Evolutionary conservation across 2,797 vertebrate genomes (phyloP), one percentile per base, ranked within the genome.

Genomic region (Mormyrus proboscirostris): DNA sequence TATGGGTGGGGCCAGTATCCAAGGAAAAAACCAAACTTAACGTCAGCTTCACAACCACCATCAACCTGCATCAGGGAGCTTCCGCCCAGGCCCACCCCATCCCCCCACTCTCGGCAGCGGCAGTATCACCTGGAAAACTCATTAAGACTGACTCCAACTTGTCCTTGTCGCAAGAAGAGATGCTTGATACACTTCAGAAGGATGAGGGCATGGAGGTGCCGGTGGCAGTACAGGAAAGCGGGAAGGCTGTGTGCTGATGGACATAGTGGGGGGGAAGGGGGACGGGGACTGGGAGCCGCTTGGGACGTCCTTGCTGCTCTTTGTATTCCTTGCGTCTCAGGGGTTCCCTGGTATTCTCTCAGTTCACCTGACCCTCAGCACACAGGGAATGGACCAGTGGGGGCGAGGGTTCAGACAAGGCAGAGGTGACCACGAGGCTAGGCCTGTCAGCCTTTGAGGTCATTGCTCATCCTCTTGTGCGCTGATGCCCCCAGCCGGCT

Each of bases 161-260:
- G 10, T 93, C 93, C 6, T 91, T 94, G 57, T 94, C 94, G 88
- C 91, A 94, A 88, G 94, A 96, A 90, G 95, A 96, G 89, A 92
- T 93, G 91, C 91, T 91, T 2, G 90, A 92, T 88, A 89, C 91
- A n/a, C 94, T 94, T 25, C 93, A 95, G 90, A 94, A 95, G 90
- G 95, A 96, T 89, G 93, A 90, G 0, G 94, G 94, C 47, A 95
- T 95, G 91, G 91, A 92, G 5, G 91, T 92, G 0, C 86, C 92
- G 33, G 89, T 90, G 65, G 94, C 95, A 73, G 94, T 95, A 49
- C 93, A 94, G 89, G 96, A 96, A 91, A 94, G 91, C 76, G 57
- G 57, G 62, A 25, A 82, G 88, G 87, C 79, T 55, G 25, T 79
- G 19, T 90, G 25, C 86, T 90, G 82, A 94, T 51, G 62, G 29